Conservation (phyloP, 1,140 invertebrate genomes). For the Zaprionus capensis region DNA sequence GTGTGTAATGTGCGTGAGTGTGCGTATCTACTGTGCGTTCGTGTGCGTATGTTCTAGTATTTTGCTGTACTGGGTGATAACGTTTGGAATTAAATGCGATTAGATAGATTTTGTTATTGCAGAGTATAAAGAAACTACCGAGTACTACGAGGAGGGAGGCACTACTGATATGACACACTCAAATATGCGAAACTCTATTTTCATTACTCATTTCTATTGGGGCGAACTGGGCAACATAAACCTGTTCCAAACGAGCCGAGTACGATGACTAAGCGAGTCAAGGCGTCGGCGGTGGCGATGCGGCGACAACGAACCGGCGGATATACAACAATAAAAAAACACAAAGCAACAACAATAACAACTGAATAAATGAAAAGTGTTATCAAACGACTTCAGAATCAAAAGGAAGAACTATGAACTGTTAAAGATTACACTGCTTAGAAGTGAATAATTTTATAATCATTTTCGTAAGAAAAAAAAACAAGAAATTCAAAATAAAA, state of each 20-base stretch:
- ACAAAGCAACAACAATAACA: constrained; percentile 16
- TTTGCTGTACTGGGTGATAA: constrained; percentile 17
- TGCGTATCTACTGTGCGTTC: not conserved
- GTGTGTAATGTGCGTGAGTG: constrained; percentile 1
- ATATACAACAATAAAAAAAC: not conserved
- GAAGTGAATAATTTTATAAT: constrained; percentile 26
- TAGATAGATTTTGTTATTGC: constrained; percentile 69
- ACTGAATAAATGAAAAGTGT: constrained; percentile 7
- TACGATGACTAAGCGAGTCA: constrained; percentile 45
- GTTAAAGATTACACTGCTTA: constrained; percentile 15
- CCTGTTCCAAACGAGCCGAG: constrained; percentile 35
- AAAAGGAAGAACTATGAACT: constrained; percentile 19
- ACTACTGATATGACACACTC: constrained; percentile 22
- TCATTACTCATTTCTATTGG: constrained; percentile 42
- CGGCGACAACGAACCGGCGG: constrained; percentile 25
- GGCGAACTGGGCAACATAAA: constrained; percentile 47
- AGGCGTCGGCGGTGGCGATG: constrained; percentile 8
- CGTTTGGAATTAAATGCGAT: constrained; percentile 50
- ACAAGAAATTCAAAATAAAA: constrained; percentile 7
- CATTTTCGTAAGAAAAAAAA: constrained; percentile 1
- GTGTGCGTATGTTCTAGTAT: constrained; percentile 26
- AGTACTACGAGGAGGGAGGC: not conserved
- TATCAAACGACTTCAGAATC: constrained; percentile 11
- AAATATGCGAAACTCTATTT: constrained; percentile 31
- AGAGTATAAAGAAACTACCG: constrained; percentile 25